Evolutionary conservation across 2,113 vertebrate species (phyloP).

Genomic region (Callorhinus ursinus): DNA sequence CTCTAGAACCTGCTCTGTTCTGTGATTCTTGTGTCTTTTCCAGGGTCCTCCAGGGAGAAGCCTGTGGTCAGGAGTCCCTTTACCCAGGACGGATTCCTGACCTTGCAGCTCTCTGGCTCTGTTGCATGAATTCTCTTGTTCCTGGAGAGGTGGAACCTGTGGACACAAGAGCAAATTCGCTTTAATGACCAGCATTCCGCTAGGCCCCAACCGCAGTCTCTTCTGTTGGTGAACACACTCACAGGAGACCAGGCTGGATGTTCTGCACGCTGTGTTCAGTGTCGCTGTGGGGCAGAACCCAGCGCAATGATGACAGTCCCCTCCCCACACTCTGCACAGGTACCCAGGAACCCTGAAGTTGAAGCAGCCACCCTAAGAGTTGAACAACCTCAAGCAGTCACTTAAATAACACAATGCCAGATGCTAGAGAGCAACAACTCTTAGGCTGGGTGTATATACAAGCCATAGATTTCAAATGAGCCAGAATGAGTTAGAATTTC

Average conservation of each 20-base stretch:
- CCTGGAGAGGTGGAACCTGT: slow-evolving; percentile 53
- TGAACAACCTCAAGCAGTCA: not conserved
- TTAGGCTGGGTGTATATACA: accelerated
- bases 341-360: not conserved
- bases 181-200: not conserved
- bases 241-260: accelerated
- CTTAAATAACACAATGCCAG: not conserved
- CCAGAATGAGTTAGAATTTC: not conserved
- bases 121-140: not conserved
- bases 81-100: not conserved
- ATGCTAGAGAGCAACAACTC: not conserved
- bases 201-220: not conserved
- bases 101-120: not conserved
- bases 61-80: not conserved
- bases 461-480: not conserved
- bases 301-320: not conserved
- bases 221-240: not conserved
- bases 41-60: not conserved
- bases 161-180: not conserved
- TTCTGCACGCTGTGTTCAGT: not conserved
- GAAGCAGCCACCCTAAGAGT: not conserved
- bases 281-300: not conserved
- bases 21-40: not conserved
- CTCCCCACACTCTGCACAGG: not conserved
- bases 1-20: not conserved